Base-by-base conservation (phyloP, 1,140 invertebrate species). In the Maconellicoccus hirsutus region DNA sequence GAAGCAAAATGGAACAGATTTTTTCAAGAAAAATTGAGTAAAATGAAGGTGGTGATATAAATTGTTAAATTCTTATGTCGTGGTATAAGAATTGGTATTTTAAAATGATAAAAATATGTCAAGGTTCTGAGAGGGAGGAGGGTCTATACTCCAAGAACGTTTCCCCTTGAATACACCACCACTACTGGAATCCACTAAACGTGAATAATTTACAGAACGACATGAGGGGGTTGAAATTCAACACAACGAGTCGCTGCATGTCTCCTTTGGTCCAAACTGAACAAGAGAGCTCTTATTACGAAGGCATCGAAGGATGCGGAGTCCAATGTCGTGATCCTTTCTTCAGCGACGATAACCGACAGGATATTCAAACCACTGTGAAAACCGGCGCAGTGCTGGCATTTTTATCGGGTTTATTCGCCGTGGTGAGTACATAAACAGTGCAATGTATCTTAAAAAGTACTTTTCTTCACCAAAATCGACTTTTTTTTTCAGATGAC, bases 231-330 rank as follows among this genome's bases (percentile, higher is more conserved):
- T 83, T 93, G 76, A 89, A 89, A 77, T 95, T 94, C 77, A 95
- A 94, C 78, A 91, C 86, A 12, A 87, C 87, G 0, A 87, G 88
- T 10, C 85, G 86, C 75, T 98, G 94, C 79, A 80, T 90, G 74
- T 78, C 84, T 59, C 94, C 94, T 0, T 81, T 98, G 38, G 87
- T 96, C 26, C 84, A 85, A 61, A 93, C 92, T 0, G 88, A 92
- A 73, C 88, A 90, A 76, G 78, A 83, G 22, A 81, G 86, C 26
- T 91, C 88, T 76, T 91, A 90, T 82, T 94, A 93, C 80, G 86
- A 90, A 74, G 91, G 88, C 69, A 87, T 96, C 74, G 90, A 95
- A 73, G 92, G 92, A 0, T 98, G 95, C 82, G 94, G 92, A 7
- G 79, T 94, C 0, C 89, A 89, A 52, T 97, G 95, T 79, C 86